Evolutionary conservation across 2,888 invertebrate genomes (phyloP), one percentile per base, ranked within the genome.

Genomic region (Cylloceria caligata): DNA sequence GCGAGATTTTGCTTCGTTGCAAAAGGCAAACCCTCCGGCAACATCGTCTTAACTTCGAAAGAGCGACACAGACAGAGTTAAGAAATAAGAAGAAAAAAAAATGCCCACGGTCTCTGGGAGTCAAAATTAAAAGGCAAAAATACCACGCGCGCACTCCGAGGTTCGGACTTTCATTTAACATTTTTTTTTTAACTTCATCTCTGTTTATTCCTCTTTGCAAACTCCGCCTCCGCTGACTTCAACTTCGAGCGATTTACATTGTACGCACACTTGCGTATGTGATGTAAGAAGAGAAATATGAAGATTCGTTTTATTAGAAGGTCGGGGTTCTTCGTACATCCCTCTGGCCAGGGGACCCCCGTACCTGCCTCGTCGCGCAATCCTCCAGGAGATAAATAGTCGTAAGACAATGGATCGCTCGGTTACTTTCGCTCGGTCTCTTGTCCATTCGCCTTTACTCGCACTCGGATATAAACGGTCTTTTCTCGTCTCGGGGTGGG

Each of bases 321-420:
- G 67, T 81, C 78, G 69, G 65, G 71, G 45, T 30, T 73, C 47
- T 49, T 27, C 36, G 73, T 19, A 19, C 55, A 21, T 68, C 55
- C 62, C 68, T 6, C 60, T 57, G 42, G 67, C 60, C 52, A 27
- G 72, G 30, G 21, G 42, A 57, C 30, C 60, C 55, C 49, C 30
- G 39, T 21, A n/a, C 74, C 74, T 47, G 64, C 77, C 64, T 55
- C 73, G 47, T 74, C 67, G 39, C 60, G 27, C 42, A 75, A 57
- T 79, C 62, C 79, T 52, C 67, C 67, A 55, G 72, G 87, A 89
- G 90, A 91, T 91, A 87, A 91, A 91, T 91, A 90, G 89, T 86
- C 87, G 84, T 85, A 87, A 91, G 88, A 91, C 91, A 91, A 91
- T 91, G 90, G 88, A 84, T 78, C 78, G 81, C 79, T 71, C 72